Base-by-base conservation (phyloP, 2,797 vertebrate genomes). In the Poliocrania exsul region DNA sequence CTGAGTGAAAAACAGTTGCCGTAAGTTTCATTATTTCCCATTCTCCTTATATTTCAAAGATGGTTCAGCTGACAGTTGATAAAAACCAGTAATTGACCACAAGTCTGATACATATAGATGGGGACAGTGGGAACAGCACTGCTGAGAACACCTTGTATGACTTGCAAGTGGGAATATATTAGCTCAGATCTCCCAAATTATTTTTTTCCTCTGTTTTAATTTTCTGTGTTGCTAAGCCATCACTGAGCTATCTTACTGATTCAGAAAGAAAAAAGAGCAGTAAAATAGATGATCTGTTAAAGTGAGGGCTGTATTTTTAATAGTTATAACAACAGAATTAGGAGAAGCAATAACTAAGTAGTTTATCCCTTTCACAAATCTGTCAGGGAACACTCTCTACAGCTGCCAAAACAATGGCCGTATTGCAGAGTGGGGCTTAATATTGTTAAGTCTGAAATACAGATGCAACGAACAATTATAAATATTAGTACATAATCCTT, bases 331-430 rank as follows among this genome's bases (percentile, higher is more conserved):
- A 87, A 85, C 72, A 83, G 57, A 78, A 60, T 13, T n/a, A 66
- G 19, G 25, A 44, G 49, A 94, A 89, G 62, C 23, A 81, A 60
- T 87, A 84, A 50, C 57, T 86, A 65, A 90, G 31, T 79, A 77
- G 54, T 70, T 91, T 49, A 81, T 87, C 47, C 56, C 37, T 86
- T 86, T 86, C 51, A 89, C 37, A 87, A 82, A 87, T 85, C 79
- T 85, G 78, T 79, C 83, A 79, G 78, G 44, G 69, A 13, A 51
- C 16, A n/a, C 25, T 54, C 28, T 60, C 24, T 82, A 51, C 64
- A 91, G 38, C 67, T 96, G 84, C 70, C 78, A 86, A 87, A 94
- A 93, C 54, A 95, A 60, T 49, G 44, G 35, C 10, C 69, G 51
- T 40, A 81, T 81, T 44, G 12, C 70, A 79, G 42, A 86, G 54